Conservation (phyloP, 2,113 vertebrate genomes). For the Solenodon paradoxus region DNA sequence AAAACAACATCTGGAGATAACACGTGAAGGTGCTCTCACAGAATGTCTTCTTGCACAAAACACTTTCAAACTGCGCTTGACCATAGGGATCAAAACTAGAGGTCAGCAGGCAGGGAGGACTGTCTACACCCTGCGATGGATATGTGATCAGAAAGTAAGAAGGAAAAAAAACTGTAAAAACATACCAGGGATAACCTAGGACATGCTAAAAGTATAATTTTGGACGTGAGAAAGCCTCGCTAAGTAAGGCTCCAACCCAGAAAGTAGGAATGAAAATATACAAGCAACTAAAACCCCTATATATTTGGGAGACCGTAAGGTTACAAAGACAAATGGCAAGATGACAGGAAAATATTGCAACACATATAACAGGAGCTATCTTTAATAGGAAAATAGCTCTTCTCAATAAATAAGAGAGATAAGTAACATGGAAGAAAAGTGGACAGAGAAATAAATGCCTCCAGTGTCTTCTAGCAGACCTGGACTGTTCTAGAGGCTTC, state of each 20-base stretch:
- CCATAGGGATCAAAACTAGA: not conserved
- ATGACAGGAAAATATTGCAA: not conserved
- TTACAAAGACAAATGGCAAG: conserved; percentile 24
- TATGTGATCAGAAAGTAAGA: not conserved
- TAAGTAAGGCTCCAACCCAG: not conserved
- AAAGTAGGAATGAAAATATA: not conserved
- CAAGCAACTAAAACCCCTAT: not conserved
- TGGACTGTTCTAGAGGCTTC: not conserved
- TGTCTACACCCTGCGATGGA: not conserved
- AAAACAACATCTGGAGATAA: not conserved
- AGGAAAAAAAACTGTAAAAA: not conserved
- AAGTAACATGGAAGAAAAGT: not conserved
- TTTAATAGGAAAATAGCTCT: conserved; percentile 18
- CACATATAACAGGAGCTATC: not conserved
- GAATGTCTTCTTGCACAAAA: not conserved
- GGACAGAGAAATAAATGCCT: not conserved
- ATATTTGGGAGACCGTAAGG: not conserved
- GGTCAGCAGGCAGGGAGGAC: too few species aligned
- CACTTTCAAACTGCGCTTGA: not conserved
- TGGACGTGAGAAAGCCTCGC: not conserved
- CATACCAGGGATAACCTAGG: not conserved
- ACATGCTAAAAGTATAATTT: not conserved
- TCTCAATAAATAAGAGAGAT: conserved; percentile 12
- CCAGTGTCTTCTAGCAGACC: not conserved
- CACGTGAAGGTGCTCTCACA: too few species aligned